phyloP scores from a whole-genome alignment of 2,113 vertebrate species.

The Lagopus muta region DNA sequence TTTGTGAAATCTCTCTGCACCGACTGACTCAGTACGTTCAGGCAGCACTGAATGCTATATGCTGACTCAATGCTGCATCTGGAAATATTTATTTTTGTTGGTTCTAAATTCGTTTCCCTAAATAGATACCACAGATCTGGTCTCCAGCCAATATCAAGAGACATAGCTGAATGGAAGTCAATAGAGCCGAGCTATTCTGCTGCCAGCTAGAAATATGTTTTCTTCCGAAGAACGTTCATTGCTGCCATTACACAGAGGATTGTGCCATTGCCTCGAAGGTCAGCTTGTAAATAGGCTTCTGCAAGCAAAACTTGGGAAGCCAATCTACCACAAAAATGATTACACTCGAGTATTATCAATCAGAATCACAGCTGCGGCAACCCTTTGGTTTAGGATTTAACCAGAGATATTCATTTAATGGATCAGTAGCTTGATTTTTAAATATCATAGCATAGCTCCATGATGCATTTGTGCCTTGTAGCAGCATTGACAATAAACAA shows the following conservation, averaged over 20 bases:
- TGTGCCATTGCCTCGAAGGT: not conserved
- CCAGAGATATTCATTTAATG: not conserved
- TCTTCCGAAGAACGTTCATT: not conserved
- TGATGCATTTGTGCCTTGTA: not conserved
- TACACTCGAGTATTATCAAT: not conserved
- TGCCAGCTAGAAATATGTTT: not conserved
- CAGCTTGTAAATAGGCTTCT: slow-evolving; percentile 10
- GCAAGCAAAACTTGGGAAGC: not conserved
- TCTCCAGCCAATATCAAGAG: slow-evolving; percentile 54
- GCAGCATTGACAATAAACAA: not conserved
- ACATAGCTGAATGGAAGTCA: slow-evolving; percentile 38
- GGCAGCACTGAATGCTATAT: slow-evolving; percentile 56
- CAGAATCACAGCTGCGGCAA: not conserved
- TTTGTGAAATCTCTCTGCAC: slow-evolving; percentile 70
- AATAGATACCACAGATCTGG: slow-evolving; percentile 50
- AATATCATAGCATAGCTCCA: not conserved
- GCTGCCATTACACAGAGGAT: slow-evolving; percentile 5
- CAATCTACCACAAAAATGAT: not conserved
- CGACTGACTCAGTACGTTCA: slow-evolving; percentile 34
- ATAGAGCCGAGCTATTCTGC: not conserved
- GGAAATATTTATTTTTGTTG: slow-evolving; percentile 65
- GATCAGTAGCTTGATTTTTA: not conserved
- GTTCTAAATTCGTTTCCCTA: slow-evolving; percentile 34
- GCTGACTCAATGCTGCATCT: slow-evolving; percentile 78
- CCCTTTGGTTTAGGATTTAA: not conserved